Evolutionary conservation across 2,113 vertebrate genomes (phyloP).

Genomic region (Saimiri boliviensis): DNA sequence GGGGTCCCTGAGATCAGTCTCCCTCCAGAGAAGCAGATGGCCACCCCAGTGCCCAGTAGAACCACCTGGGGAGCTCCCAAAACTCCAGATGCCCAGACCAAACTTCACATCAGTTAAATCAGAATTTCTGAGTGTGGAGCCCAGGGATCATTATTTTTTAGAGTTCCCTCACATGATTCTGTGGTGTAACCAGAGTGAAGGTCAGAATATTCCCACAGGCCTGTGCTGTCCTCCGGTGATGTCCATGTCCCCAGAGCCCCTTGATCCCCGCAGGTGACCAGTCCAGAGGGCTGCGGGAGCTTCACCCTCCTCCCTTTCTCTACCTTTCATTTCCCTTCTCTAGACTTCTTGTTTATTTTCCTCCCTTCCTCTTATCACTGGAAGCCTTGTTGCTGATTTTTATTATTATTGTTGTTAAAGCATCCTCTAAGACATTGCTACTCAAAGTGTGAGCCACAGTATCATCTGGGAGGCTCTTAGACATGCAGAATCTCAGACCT

Average conservation of each 20-base stretch:
- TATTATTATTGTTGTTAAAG: not conserved
- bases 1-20: not conserved
- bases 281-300: not conserved
- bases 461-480: not conserved
- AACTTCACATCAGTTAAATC: not conserved
- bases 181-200: not conserved
- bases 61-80: not conserved
- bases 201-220: fast-evolving
- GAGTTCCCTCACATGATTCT: not conserved
- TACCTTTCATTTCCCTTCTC: not conserved
- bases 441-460: not conserved
- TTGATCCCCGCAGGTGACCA: not conserved
- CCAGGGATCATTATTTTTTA: not conserved
- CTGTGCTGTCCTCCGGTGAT: not conserved
- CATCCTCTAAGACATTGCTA: not conserved
- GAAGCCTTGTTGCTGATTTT: not conserved
- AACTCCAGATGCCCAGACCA: not conserved
- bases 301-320: not conserved
- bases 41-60: not conserved
- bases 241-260: fast-evolving
- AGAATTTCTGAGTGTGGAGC: not conserved
- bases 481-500: not conserved
- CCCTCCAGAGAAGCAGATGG: not conserved
- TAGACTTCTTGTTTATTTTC: not conserved
- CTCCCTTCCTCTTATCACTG: not conserved